Conservation (phyloP, 2,113 vertebrate genomes). For the Gadus chalcogrammus region DNA sequence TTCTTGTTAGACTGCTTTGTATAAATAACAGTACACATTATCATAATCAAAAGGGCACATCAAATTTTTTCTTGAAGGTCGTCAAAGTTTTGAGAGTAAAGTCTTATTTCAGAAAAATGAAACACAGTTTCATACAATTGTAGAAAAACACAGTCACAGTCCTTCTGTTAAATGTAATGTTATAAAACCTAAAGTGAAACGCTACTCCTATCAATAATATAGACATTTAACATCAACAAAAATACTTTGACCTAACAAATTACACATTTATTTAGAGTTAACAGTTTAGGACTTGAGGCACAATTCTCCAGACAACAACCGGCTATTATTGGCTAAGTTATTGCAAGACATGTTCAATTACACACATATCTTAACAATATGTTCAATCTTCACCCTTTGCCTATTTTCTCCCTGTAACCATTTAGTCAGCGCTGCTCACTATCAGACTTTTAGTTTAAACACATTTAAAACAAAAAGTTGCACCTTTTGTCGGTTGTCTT, state of each 20-base stretch:
- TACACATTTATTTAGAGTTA: conserved; percentile 36
- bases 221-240: conserved; percentile 4
- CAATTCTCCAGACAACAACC: conserved; percentile 24
- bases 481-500: conserved; percentile 37
- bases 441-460: no score
- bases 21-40: conserved; percentile 9
- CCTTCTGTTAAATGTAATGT: neutral
- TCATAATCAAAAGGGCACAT: conserved; percentile 22
- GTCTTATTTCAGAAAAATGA: neutral
- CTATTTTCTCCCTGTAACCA: neutral
- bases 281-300: conserved; percentile 52
- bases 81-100: conserved; percentile 16
- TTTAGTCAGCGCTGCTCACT: neutral
- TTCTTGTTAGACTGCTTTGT: conserved; percentile 6
- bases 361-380: conserved; percentile 11
- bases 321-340: conserved; percentile 1
- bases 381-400: neutral
- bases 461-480: neutral
- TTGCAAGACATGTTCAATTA: conserved; percentile 6
- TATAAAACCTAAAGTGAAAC: conserved; percentile 11
- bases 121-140: neutral
- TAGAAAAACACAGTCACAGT: neutral
- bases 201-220: conserved; percentile 8
- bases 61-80: conserved; percentile 2
- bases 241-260: conserved; percentile 4